Percentiles rank a stretch among this genome's conserved stretches.
Evolutionary conservation across 1,140 invertebrate genomes (phyloP).

Genomic region (Panagrolaimus sp.): DNA sequence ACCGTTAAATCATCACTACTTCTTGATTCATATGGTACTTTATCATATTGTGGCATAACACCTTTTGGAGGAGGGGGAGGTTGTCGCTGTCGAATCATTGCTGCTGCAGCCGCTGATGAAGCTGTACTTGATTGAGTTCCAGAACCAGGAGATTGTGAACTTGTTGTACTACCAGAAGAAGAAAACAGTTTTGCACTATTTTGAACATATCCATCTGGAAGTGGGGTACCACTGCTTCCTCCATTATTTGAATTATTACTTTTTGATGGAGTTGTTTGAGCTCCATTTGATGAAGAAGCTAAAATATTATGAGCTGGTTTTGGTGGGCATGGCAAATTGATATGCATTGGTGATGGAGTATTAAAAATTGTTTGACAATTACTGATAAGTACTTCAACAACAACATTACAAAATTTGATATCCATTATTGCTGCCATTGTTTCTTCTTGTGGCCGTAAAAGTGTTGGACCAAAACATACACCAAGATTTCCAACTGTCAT

Average conservation of each 20-base stretch:
- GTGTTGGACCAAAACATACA: conserved; percentile 96
- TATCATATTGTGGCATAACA: background rate
- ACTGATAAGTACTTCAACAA: conserved; percentile 89
- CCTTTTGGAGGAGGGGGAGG: background rate
- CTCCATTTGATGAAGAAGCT: conserved; percentile 3
- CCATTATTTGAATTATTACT: conserved; percentile 27
- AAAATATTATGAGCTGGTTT: conserved; percentile 40
- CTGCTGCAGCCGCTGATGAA: background rate
- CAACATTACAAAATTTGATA: conserved; percentile 95
- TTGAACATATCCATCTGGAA: conserved; percentile 25
- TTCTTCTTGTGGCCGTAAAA: conserved; percentile 86
- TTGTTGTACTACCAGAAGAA: background rate
- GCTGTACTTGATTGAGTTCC: background rate
- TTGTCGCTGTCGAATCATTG: conserved; percentile 3
- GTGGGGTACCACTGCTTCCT: conserved; percentile 17
- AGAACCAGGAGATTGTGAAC: background rate
- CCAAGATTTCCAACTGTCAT: conserved; percentile 95
- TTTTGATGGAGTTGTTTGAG: conserved; percentile 18
- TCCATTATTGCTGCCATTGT: conserved; percentile 94
- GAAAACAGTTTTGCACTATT: conserved; percentile 16
- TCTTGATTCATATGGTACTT: background rate
- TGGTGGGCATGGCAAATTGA: conserved; percentile 41
- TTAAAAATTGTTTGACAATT: conserved; percentile 67
- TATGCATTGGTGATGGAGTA: conserved; percentile 29
- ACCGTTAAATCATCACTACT: conserved; percentile 9